These are phyloP conservation scores for Nasua narica DNA, from an alignment of 2,797 vertebrate genomes.

Conservation along the genomic window DNA sequence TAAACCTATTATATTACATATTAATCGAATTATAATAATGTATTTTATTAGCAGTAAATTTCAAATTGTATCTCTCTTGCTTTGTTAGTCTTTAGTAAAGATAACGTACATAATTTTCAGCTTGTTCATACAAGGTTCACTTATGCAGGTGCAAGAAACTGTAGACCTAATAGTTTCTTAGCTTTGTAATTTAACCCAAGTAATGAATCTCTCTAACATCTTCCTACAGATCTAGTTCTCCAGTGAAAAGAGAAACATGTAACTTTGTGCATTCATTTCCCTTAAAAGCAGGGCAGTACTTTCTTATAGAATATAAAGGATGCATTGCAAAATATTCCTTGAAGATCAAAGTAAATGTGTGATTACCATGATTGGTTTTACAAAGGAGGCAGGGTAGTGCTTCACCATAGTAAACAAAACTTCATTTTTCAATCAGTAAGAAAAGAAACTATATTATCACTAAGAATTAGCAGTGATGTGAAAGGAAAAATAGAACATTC, in stretches of 20 bases:
- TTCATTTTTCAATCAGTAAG: slow-evolving; percentile 82
- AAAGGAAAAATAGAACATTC: slow-evolving; percentile 75
- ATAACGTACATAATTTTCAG: slow-evolving; percentile 67
- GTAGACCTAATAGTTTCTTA: slow-evolving; percentile 77
- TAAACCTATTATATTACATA: slow-evolving; percentile 48
- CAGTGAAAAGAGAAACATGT: slow-evolving; percentile 71
- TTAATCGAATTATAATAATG: slow-evolving; percentile 57
- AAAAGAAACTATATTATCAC: slow-evolving; percentile 81
- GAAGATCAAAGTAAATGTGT: slow-evolving; percentile 74
- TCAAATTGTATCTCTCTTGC: slow-evolving; percentile 51
- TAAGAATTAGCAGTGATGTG: slow-evolving; percentile 82
- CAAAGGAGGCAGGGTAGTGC: slow-evolving; percentile 72
- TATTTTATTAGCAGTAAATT: slow-evolving; percentile 10
- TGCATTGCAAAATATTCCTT: slow-evolving; percentile 60
- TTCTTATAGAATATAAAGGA: slow-evolving; percentile 66
- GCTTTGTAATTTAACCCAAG: slow-evolving; percentile 83
- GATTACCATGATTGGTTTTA: slow-evolving; percentile 77
- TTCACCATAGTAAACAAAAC: slow-evolving; percentile 71
- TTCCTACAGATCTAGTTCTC: slow-evolving; percentile 57
- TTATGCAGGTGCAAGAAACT: slow-evolving; percentile 83
- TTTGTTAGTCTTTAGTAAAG: slow-evolving; percentile 59
- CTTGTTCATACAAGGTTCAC: slow-evolving; percentile 74
- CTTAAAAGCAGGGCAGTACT: slow-evolving; percentile 55
- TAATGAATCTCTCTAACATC: slow-evolving; percentile 78
- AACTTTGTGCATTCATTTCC: slow-evolving; percentile 69